Percentiles rank a stretch among this genome's conserved stretches.
Conservation (phyloP, 2,113 vertebrate genomes). For the Chlamydotis undulata region DNA sequence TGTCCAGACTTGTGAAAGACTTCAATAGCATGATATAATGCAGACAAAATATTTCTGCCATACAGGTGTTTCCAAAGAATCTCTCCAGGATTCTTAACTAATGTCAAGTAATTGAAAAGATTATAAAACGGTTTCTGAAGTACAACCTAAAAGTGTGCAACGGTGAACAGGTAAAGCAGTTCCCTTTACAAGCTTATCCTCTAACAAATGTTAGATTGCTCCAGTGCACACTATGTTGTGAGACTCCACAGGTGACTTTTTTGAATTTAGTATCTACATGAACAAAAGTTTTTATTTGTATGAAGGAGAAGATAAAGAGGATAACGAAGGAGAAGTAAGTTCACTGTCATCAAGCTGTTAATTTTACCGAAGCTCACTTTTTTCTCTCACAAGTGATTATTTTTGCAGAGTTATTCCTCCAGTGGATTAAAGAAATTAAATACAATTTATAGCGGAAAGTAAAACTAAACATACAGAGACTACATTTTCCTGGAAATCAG, state of each 20-base stretch:
- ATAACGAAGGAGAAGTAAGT: background rate
- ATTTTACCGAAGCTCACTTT: background rate
- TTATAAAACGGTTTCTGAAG: conserved; percentile 20
- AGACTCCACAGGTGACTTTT: background rate
- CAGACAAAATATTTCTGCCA: conserved; percentile 33
- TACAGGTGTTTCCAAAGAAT: background rate
- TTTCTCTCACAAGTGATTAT: background rate
- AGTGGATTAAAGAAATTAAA: background rate
- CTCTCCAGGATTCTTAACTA: conserved; percentile 10
- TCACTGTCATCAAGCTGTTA: background rate
- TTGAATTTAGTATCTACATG: background rate
- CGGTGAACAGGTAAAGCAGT: background rate
- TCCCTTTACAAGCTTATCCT: background rate
- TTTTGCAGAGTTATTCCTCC: background rate
- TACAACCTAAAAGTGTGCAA: background rate
- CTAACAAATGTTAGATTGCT: background rate
- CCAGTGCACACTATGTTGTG: background rate
- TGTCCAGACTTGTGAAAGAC: background rate
- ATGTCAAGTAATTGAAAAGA: conserved; percentile 21
- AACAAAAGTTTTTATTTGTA: background rate
- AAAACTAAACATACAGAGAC: background rate
- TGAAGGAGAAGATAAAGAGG: background rate
- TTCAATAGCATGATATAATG: background rate
- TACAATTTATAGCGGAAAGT: background rate
- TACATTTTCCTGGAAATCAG: background rate